Conservation (phyloP, 2,113 vertebrate genomes). For the Proteles cristata region DNA sequence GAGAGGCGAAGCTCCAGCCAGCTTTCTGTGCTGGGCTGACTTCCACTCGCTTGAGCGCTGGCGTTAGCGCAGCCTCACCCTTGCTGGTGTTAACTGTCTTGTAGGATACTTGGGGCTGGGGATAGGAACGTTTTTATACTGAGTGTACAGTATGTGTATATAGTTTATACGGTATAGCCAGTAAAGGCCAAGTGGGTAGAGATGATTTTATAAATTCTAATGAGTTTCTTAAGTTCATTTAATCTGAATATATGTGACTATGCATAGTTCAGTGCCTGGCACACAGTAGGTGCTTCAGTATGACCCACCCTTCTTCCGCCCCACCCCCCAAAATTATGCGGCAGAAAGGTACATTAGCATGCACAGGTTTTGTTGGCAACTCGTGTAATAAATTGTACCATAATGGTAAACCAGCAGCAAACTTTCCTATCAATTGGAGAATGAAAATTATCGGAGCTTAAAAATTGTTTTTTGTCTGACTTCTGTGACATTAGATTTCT, state of each 20-base stretch:
- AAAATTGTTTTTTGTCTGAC: conserved; percentile 23
- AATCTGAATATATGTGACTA: neutral
- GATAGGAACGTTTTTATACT: neutral
- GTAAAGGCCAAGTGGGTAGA: neutral
- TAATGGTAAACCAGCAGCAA: neutral
- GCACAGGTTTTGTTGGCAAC: neutral
- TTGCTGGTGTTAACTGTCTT: neutral
- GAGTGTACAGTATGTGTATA: no score
- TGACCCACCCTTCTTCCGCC: neutral
- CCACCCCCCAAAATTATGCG: neutral
- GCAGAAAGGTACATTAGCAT: neutral
- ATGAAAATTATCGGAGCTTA: conserved; percentile 34
- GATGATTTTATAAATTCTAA: conserved; percentile 20
- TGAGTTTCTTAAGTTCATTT: neutral
- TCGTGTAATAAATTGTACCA: neutral
- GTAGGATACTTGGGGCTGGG: neutral
- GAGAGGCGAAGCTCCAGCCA: neutral
- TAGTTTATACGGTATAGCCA: neutral
- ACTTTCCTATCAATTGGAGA: neutral
- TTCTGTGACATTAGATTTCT: conserved; percentile 25
- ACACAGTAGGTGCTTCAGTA: neutral
- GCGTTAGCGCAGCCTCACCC: fast-evolving
- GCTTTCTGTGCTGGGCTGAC: neutral
- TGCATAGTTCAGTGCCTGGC: neutral
- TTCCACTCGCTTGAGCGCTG: neutral